Conservation (phyloP, 1,140 invertebrate genomes). For the Papilio machaon region DNA sequence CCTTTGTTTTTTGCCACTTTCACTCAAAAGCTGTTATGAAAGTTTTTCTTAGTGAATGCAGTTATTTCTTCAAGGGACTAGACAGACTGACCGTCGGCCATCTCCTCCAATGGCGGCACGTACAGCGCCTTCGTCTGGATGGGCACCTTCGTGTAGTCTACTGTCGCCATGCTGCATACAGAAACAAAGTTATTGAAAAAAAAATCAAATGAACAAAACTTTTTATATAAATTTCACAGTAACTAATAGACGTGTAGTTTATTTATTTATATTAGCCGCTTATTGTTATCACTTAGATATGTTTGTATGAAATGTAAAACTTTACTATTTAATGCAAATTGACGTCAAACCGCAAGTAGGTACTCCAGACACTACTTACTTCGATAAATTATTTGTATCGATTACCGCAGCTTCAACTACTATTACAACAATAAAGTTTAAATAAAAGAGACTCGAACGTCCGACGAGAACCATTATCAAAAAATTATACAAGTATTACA, state of each 20-base stretch:
- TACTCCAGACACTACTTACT: background rate
- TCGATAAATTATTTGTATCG: constrained; percentile 3
- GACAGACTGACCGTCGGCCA: constrained; percentile 81
- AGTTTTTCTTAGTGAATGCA: too few species aligned
- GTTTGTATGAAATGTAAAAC: too few species aligned
- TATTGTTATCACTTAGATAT: background rate
- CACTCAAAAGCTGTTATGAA: too few species aligned
- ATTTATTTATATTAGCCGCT: background rate
- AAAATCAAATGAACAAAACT: background rate
- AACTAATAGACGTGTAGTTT: background rate
- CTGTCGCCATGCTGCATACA: constrained; percentile 67
- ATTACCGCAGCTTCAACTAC: constrained; percentile 18
- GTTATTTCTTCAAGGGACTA: too few species aligned
- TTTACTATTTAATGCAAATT: constrained; percentile 8
- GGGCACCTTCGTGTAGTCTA: constrained; percentile 72
- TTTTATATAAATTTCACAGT: background rate
- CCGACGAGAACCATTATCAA: constrained; percentile 10
- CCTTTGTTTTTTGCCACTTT: too few species aligned
- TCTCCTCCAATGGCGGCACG: constrained; percentile 82
- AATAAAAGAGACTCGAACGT: background rate
- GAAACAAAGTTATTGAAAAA: background rate
- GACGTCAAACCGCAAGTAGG: background rate
- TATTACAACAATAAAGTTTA: constrained; percentile 23
- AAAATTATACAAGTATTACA: constrained; percentile 1
- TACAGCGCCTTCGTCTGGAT: constrained; percentile 81